phyloP scores from a whole-genome alignment of 2,888 invertebrate genomes.

The Volucella bombylans region DNA sequence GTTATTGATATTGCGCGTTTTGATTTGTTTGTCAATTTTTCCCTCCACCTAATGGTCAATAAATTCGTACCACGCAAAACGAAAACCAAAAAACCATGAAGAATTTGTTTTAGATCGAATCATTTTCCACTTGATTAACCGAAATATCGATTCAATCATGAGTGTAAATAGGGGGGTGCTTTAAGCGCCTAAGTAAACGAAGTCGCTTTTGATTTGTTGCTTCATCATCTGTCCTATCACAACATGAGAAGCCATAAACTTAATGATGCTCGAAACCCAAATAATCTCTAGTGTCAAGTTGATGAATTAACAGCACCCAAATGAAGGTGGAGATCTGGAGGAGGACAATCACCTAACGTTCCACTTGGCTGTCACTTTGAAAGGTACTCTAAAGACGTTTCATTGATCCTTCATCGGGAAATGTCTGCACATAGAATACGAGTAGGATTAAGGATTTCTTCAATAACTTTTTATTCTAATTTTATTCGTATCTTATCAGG shows the following conservation, averaged over 20 bases:
- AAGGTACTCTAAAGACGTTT: neutral
- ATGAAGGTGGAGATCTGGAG: neutral
- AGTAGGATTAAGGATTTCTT: too few relatives aligned
- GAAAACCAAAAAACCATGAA: too few relatives aligned
- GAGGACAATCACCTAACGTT: conserved; percentile 41
- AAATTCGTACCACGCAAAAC: too few relatives aligned
- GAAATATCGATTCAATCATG: too few relatives aligned
- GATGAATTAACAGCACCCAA: conserved; percentile 34
- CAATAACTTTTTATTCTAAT: too few relatives aligned
- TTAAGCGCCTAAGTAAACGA: neutral
- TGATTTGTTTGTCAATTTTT: too few relatives aligned
- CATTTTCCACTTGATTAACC: too few relatives aligned
- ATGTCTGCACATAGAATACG: neutral
- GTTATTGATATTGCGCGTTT: too few relatives aligned
- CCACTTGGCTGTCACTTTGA: conserved; percentile 41
- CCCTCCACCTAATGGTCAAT: too few relatives aligned
- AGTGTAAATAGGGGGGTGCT: too few relatives aligned
- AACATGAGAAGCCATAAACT: conserved; percentile 21
- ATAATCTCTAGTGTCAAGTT: conserved; percentile 25
- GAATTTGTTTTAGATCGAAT: too few relatives aligned
- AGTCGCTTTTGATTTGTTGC: conserved; percentile 22
- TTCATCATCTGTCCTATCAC: neutral
- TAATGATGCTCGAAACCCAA: conserved; percentile 24
- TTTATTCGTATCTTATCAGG: too few relatives aligned
- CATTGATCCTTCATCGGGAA: conserved; percentile 4